These are phyloP conservation scores for Macquaria australasica DNA, from an alignment of 2,113 vertebrate genomes.

Conservation along the genomic window DNA sequence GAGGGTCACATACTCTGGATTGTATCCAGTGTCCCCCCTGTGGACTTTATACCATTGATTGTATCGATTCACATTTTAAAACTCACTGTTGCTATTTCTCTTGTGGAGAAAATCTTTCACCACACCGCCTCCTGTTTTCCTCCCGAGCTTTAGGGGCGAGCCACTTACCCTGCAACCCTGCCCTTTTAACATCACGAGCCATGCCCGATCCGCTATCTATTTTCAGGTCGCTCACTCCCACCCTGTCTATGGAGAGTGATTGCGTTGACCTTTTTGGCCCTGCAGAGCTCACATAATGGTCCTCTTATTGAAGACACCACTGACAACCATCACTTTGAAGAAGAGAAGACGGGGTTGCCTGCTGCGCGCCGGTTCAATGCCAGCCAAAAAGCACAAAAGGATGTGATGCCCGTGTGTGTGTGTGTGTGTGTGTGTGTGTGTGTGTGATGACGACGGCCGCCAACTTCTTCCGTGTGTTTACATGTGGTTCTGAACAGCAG, in stretches of 20 bases:
- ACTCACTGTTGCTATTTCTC: neutral
- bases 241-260: slow-evolving; percentile 66
- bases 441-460: slow-evolving; percentile 11
- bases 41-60: slow-evolving; percentile 3
- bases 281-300: slow-evolving; percentile 73
- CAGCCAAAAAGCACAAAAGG: slow-evolving; percentile 65
- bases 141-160: neutral
- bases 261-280: slow-evolving; percentile 80
- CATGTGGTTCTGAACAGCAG: slow-evolving; percentile 55
- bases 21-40: neutral
- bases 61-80: slow-evolving; percentile 12
- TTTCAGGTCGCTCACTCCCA: slow-evolving; percentile 60
- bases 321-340: slow-evolving; percentile 78
- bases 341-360: slow-evolving; percentile 60
- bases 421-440: neutral
- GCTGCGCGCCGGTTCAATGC: slow-evolving; percentile 75
- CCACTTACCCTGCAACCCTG: slow-evolving; percentile 4
- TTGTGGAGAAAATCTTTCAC: slow-evolving; percentile 21
- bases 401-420: neutral
- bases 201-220: slow-evolving; percentile 48
- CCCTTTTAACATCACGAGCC: slow-evolving; percentile 40
- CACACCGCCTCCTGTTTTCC: neutral
- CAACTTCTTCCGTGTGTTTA: slow-evolving; percentile 63
- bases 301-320: slow-evolving; percentile 67
- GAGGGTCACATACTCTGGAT: neutral